Evolutionary conservation across 2,888 invertebrate genomes (phyloP).

Genomic region (Drosophila kanekoi): DNA sequence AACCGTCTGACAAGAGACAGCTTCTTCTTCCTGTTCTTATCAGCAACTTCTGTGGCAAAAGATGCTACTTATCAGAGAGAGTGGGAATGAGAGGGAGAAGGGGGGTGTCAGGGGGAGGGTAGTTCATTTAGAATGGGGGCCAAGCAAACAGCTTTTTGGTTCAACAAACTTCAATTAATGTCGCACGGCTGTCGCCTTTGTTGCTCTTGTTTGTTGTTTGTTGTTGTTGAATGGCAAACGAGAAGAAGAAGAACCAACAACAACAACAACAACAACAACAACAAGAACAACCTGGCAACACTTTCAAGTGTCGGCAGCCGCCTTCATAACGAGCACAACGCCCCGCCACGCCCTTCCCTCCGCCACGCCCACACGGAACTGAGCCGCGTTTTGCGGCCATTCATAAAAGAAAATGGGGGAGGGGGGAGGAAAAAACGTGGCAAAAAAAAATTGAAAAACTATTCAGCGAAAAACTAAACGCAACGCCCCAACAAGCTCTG

Average conservation of each 20-base stretch:
- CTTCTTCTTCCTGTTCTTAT: neutral
- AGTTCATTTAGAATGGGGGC: slow-evolving; percentile 43
- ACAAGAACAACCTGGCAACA: slow-evolving; percentile 53
- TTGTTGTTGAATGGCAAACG: too few species aligned
- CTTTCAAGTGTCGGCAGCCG: slow-evolving; percentile 64
- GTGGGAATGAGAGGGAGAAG: too few species aligned
- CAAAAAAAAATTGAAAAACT: slow-evolving; percentile 44
- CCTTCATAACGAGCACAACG: slow-evolving; percentile 59
- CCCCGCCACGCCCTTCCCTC: neutral
- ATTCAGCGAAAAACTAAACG: slow-evolving; percentile 58
- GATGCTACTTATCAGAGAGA: slow-evolving; percentile 17
- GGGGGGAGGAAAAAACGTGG: too few species aligned
- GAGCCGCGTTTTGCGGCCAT: slow-evolving; percentile 42
- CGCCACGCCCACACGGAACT: slow-evolving; percentile 8
- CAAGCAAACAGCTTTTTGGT: slow-evolving; percentile 74
- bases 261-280: slow-evolving; percentile 3
- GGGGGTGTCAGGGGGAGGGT: neutral
- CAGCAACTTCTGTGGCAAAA: neutral
- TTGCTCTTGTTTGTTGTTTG: slow-evolving; percentile 56
- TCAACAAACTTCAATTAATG: slow-evolving; percentile 81
- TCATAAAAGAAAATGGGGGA: slow-evolving; percentile 35
- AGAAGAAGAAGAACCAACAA: slow-evolving; percentile 31
- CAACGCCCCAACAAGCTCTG: slow-evolving; percentile 47
- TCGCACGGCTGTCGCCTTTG: slow-evolving; percentile 65
- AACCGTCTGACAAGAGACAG: neutral